Base-by-base conservation (phyloP, 64 coral and sea anemone species). In the Montipora efflorescens region DNA sequence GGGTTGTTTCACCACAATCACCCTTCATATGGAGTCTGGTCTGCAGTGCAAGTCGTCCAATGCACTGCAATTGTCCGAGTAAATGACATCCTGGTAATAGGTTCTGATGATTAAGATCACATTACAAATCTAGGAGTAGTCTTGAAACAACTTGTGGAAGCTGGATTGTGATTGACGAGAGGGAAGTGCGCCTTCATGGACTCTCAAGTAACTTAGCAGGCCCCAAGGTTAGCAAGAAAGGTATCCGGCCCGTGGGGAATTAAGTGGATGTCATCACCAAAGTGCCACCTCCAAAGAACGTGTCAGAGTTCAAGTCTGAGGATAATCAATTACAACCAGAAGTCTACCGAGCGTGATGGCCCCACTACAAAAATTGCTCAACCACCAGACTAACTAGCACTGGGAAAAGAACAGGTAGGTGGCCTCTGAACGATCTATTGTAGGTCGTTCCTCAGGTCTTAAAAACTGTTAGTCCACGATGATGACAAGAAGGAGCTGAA, bases 11-110 rank as follows among this genome's bases (percentile, higher is more conserved):
- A 53, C 21, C 67, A 89, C 51, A 89, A 76, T n/a, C 20, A 53
- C 9, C 71, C 78, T 15, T 52, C 46, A 11, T 89, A 59, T 47
- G 72, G 87, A 36, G 76, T 89, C 19, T 23, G 74, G 14, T 89
- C 87, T 4, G 88, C 88, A 9, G 53, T 74, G 55, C 74, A 5
- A 15, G 70, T 87, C 52, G 73, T 67, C 19, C 84, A 87, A 25
- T 19, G 83, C 25, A 87, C 83, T 3, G 82, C 1, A 2, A 61
- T 86, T 12, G 61, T 70, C 15, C 28, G 66, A 0, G 43, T 68
- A 48, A 61, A 86, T 62, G 82, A 86, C 43, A 86, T 86, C 61
- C 59, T 86, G 2, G 36, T 86, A 23, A 86, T 61, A 1, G 82
- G 82, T 5, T 36, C 67, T 43, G 69, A 4, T 14, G 69, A 18